Base-by-base conservation (phyloP, 2,888 invertebrate genomes). In the Pediacus dermestoides region DNA sequence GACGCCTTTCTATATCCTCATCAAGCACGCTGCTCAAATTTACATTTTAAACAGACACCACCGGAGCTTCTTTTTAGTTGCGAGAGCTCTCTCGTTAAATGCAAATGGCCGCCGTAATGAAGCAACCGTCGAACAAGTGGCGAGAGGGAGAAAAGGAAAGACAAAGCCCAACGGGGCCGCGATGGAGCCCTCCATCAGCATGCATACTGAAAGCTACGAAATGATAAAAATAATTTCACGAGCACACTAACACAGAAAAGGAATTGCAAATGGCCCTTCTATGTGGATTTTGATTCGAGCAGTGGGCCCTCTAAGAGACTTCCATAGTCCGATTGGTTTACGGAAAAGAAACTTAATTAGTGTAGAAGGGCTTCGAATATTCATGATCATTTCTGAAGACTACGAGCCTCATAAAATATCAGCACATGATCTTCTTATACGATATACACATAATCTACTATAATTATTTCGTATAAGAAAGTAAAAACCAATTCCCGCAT, bases 91-190 rank as follows among this genome's bases (percentile, higher is more conserved):
- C 59, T 60, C 60, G 61, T 60, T 61, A 62, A 63, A 66, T 66
- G 66, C 66, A 64, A 66, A 66, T 66, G 63, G 63, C 60, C 53
- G 57, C 53, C 39, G 49, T 55, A 55, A 58, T 55, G 63, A 66
- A 61, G 58, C 58, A 51, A 48, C 53, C 51, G 44, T 27, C 37
- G 38, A 15, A 33, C 38, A 31, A 31, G 26, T 16, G 23, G 16
- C 31, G 22, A 15, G 31, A 27, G 31, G 31, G 18, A 16, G 25
- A 11, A 25, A 26, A 25, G 31, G 37, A 13, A 25, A 26, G 31
- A 31, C 33, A 32, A 38, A 38, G 27, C 31, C 27, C 37, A 31
- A 25, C 18, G 26, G 37, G 37, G 37, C 30, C 37, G 16, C 18
- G 9, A 12, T 13, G 21, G 32, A 32, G 9, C 8, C 18, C 18